Evolutionary conservation across 1,140 invertebrate genomes (phyloP).

Genomic region (Listronotus oregonensis): DNA sequence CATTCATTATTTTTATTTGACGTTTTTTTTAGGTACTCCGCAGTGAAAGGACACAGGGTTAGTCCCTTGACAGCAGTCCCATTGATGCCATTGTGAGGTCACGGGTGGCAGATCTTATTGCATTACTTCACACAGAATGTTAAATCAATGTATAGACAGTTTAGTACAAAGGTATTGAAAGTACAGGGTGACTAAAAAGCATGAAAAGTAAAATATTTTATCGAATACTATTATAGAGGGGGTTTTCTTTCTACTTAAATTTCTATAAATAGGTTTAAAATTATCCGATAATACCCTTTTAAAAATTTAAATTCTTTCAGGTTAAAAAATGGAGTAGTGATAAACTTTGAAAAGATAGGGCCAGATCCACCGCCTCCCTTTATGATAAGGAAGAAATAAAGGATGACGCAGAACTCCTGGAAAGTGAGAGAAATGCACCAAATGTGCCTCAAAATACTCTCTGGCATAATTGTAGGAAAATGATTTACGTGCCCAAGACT

Average conservation of each 20-base stretch:
- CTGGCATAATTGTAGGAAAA: slow-evolving; percentile 85
- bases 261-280: too few species aligned
- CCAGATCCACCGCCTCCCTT: slow-evolving; percentile 72
- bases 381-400: slow-evolving; percentile 56
- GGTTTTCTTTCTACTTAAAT: too few species aligned
- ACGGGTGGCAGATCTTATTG: slow-evolving; percentile 96
- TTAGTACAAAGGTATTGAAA: slow-evolving; percentile 82
- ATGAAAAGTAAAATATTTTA: too few species aligned
- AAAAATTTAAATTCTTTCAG: slow-evolving; percentile 13
- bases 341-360: slow-evolving; percentile 96
- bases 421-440: slow-evolving; percentile 34
- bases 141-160: slow-evolving; percentile 96
- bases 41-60: slow-evolving; percentile 71
- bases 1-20: too few species aligned
- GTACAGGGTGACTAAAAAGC: too few species aligned
- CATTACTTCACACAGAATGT: slow-evolving; percentile 91
- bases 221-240: too few species aligned
- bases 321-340: slow-evolving; percentile 92
- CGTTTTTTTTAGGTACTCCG: slow-evolving; percentile 59
- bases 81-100: slow-evolving; percentile 99
- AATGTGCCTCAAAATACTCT: slow-evolving; percentile 59
- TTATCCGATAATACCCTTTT: too few species aligned
- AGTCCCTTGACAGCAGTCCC: slow-evolving; percentile 87
- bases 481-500: slow-evolving; percentile 92
- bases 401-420: slow-evolving; percentile 51